Evolutionary conservation across 2,797 vertebrate species (phyloP).

Genomic region (Lithobates sylvaticus): DNA sequence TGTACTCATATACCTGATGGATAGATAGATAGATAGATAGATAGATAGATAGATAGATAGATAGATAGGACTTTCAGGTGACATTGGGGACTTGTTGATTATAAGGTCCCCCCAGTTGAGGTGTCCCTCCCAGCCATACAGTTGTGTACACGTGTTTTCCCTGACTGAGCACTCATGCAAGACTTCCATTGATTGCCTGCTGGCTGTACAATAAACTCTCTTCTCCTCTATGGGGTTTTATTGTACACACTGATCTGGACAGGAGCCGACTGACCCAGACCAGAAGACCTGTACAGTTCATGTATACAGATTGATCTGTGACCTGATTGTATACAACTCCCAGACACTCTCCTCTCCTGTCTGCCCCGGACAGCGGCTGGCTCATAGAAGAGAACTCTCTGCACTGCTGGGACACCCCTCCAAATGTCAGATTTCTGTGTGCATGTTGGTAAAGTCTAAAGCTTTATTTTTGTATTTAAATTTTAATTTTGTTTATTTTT

Average conservation of each 20-base stretch:
- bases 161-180: constrained; percentile 42
- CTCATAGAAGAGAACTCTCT: no score
- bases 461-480: no score
- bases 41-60: background rate
- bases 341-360: no score
- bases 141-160: constrained; percentile 26
- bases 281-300: no score
- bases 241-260: constrained; percentile 9
- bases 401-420: no score
- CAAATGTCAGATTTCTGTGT: no score
- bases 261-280: background rate
- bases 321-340: background rate
- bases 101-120: no score
- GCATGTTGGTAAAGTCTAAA: no score
- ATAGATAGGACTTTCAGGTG: constrained; percentile 1
- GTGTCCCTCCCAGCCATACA: background rate
- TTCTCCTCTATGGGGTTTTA: background rate
- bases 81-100: no score
- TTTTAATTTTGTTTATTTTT: no score
- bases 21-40: background rate
- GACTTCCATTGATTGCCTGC: constrained; percentile 24
- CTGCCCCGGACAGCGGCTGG: no score
- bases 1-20: background rate
- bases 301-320: background rate
- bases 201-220: constrained; percentile 1